phyloP scores from a whole-genome alignment of 1,140 invertebrate species.

The Liolophura sinensis region DNA sequence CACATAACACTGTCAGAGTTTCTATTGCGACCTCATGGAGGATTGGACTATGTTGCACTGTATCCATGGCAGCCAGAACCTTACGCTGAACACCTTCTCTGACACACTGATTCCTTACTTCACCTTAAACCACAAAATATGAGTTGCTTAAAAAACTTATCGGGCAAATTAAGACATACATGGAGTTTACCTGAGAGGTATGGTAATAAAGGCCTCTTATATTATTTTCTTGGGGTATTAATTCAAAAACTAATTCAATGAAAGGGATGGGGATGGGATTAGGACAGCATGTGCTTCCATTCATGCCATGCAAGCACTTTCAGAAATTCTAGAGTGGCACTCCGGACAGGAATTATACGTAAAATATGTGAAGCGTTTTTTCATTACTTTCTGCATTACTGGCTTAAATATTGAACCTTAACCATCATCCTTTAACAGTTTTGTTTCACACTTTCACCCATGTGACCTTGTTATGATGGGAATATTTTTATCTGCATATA shows the following conservation, averaged over 20 bases:
- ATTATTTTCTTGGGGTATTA: neutral
- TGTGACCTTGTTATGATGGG: neutral
- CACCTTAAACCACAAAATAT: slow-evolving; percentile 19
- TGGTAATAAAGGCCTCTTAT: neutral
- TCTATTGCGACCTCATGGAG: slow-evolving; percentile 41
- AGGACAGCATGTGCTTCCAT: neutral
- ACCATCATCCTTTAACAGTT: neutral
- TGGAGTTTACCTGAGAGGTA: neutral
- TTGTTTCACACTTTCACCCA: neutral
- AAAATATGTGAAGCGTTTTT: too few relatives aligned
- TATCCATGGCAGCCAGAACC: slow-evolving; percentile 29
- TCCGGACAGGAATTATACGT: too few relatives aligned
- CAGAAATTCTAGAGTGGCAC: too few relatives aligned
- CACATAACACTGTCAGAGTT: slow-evolving; percentile 37
- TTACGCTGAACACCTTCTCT: slow-evolving; percentile 29
- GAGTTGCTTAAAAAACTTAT: neutral
- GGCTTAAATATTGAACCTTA: neutral
- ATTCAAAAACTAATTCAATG: neutral
- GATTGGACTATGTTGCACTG: slow-evolving; percentile 24
- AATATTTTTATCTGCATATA: slow-evolving; percentile 6
- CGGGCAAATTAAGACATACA: neutral
- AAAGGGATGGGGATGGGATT: neutral
- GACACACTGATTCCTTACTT: slow-evolving; percentile 37
- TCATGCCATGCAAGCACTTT: too few relatives aligned
- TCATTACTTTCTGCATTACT: neutral